Evolutionary conservation across 2,113 vertebrate species (phyloP).

Genomic region (Lamprologus ornatipinnis): DNA sequence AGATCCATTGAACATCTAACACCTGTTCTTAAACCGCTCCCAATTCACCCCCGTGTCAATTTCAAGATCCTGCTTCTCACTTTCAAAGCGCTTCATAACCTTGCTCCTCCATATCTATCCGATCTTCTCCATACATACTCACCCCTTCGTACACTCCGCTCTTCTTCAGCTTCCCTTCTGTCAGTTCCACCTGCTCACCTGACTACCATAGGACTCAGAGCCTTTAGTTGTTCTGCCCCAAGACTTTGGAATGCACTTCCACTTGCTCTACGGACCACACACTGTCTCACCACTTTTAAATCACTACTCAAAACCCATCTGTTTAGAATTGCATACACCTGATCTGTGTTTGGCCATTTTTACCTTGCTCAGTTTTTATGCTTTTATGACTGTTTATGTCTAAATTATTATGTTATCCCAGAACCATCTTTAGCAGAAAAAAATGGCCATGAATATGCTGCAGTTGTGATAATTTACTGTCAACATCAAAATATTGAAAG

Average conservation of each 20-base stretch:
- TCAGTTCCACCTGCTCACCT: neutral
- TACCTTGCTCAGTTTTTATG: neutral
- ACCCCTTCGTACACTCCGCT: neutral
- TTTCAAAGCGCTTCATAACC: neutral
- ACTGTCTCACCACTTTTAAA: neutral
- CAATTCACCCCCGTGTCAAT: too few relatives aligned
- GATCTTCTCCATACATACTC: neutral
- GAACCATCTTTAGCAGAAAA: neutral
- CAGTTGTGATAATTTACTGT: neutral
- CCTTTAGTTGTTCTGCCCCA: neutral
- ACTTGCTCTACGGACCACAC: neutral
- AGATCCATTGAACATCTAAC: too few relatives aligned
- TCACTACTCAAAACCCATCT: neutral
- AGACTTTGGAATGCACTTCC: neutral
- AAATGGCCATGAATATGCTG: neutral
- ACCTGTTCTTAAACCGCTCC: too few relatives aligned
- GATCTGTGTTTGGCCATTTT: neutral
- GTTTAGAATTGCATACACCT: neutral
- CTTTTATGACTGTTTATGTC: neutral
- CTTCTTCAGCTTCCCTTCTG: neutral
- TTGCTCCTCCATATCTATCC: neutral
- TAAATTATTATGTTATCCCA: neutral
- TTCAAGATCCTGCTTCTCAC: too few relatives aligned
- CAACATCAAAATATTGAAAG: neutral
- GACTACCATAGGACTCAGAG: neutral